Base-by-base conservation (phyloP, 23 tunicate genomes). In the Clavelina lepadiformis region DNA sequence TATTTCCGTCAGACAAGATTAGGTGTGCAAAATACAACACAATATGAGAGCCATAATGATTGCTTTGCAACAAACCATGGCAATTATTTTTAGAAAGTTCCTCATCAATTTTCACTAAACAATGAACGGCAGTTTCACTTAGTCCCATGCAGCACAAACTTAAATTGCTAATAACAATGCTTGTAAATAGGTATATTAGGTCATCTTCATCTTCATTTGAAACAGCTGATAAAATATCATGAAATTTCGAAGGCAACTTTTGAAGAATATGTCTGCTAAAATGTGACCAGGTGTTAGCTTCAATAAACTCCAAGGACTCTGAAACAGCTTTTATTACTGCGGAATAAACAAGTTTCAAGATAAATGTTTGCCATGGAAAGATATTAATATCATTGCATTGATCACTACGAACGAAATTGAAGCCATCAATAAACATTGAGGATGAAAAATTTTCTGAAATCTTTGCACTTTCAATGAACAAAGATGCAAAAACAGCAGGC, bases 41-140 rank as follows among this genome's bases (percentile, higher is more conserved):
- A 46, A 46, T 19, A 46, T 66, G 72, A 66, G 72, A 23, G 3
- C 72, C 72, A 28, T 45, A 66, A 5, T n/a, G n/a, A n/a, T n/a
- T n/a, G n/a, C n/a, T n/a, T n/a, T n/a, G n/a, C n/a, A n/a, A n/a
- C n/a, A n/a, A n/a, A n/a, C n/a, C n/a, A n/a, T n/a, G n/a, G n/a
- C n/a, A n/a, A n/a, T n/a, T n/a, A n/a, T n/a, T n/a, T n/a, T n/a
- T n/a, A n/a, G n/a, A n/a, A n/a, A 66, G n/a, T 15, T 4, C 11
- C 6, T 66, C 35, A 46, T 66, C 72, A 46, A 66, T 46, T 21
- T 26, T 22, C 2, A 46, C 56, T 3, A 66, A 46, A 3, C 46
- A 8, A 21, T 56, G 28, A 3, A 46, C 57, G 5, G 47, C 36
- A 28, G 28, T 46, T 4, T 31, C 30, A 26, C 38, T 3, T 20